Evolutionary conservation across 2,113 vertebrate genomes (phyloP).

Genomic region (Xenopus borealis): DNA sequence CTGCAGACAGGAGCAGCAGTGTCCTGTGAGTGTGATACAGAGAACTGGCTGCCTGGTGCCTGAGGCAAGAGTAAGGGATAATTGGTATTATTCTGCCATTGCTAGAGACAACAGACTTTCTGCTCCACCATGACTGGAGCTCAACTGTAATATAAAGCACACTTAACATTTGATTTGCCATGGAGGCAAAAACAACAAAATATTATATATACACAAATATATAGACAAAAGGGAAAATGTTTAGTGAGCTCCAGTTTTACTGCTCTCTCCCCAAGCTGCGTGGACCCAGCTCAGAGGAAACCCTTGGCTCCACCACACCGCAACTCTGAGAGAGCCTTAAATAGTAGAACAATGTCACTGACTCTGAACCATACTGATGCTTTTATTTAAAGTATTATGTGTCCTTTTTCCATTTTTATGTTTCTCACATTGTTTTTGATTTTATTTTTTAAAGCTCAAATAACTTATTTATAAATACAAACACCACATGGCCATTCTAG

Average conservation of each 20-base stretch:
- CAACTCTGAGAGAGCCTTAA: slow-evolving; percentile 89
- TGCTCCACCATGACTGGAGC: slow-evolving; percentile 45
- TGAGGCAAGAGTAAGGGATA: slow-evolving; percentile 48
- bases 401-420: slow-evolving; percentile 23
- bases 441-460: slow-evolving; percentile 14
- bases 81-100: slow-evolving; percentile 58
- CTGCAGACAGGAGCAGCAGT: slow-evolving; percentile 42
- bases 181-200: slow-evolving; percentile 48
- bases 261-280: slow-evolving; percentile 73
- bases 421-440: slow-evolving; percentile 56
- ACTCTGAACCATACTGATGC: slow-evolving; percentile 67
- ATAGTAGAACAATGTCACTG: slow-evolving; percentile 63
- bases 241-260: slow-evolving; percentile 34
- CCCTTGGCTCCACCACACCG: slow-evolving; percentile 84
- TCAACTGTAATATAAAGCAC: slow-evolving; percentile 95
- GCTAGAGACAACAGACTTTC: slow-evolving; percentile 76
- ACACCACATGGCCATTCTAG: slow-evolving; percentile 33
- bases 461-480: slow-evolving; percentile 24
- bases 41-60: slow-evolving; percentile 21
- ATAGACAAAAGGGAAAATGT: slow-evolving; percentile 9
- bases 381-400: slow-evolving; percentile 46
- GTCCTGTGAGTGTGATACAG: neutral
- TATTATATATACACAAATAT: slow-evolving; percentile 24
- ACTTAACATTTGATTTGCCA: slow-evolving; percentile 65
- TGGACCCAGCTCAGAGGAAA: slow-evolving; percentile 80